A percentile compares a stretch with the other conserved stretches of the same genome.
Conservation (phyloP, 2,113 vertebrate genomes). For the Paradisaea rubra region DNA sequence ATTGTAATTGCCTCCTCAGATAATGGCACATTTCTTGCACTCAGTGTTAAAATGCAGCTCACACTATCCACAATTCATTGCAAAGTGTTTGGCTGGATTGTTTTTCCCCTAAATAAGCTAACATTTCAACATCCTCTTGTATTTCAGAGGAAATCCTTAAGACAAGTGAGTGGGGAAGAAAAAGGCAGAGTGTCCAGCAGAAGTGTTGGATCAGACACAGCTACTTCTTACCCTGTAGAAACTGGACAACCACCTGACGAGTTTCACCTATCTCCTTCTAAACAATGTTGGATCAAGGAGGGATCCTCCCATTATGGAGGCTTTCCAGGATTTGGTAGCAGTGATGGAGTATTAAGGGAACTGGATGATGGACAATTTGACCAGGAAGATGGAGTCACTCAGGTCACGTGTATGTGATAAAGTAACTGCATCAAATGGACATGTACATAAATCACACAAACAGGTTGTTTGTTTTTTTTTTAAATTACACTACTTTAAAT, state of each 20-base stretch:
- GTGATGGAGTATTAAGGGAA: slow-evolving; percentile 78
- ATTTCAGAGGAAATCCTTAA: slow-evolving; percentile 72
- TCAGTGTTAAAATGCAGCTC: neutral
- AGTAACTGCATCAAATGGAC: neutral
- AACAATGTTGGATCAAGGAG: slow-evolving; percentile 57
- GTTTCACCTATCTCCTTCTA: slow-evolving; percentile 8
- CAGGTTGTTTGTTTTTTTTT: neutral
- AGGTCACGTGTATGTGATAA: slow-evolving; percentile 93
- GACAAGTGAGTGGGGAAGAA: slow-evolving; percentile 49
- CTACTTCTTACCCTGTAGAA: neutral
- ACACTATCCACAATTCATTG: neutral
- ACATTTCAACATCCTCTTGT: neutral
- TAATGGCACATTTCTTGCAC: neutral
- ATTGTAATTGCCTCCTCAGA: neutral
- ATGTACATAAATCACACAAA: slow-evolving; percentile 26
- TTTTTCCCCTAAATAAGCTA: neutral
- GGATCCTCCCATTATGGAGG: slow-evolving; percentile 44
- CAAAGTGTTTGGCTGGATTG: neutral
- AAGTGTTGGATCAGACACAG: slow-evolving; percentile 53
- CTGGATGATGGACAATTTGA: slow-evolving; percentile 89
- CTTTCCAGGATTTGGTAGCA: slow-evolving; percentile 79
- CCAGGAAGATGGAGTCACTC: slow-evolving; percentile 90
- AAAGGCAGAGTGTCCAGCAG: slow-evolving; percentile 51
- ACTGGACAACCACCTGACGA: neutral
- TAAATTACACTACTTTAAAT: neutral